Base-by-base conservation (phyloP, 2,888 invertebrate species). In the Chymomyza procnemis region DNA sequence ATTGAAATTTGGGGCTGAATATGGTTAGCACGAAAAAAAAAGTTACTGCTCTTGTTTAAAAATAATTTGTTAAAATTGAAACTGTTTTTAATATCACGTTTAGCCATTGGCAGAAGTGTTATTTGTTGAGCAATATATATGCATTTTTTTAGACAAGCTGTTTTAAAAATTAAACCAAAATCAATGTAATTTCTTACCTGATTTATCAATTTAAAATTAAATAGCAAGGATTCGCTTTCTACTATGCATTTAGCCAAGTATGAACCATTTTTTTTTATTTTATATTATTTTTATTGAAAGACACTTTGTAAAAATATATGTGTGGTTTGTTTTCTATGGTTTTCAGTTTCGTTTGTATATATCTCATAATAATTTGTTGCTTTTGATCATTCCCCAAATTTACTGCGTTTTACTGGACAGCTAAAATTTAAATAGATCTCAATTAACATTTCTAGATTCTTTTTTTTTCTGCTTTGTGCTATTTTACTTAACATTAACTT, bases 241-340 rank as follows among this genome's bases (percentile, higher is more conserved):
- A 26, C 34, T 41, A 12, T 12, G 34, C 12, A 12, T 41, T 41
- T 41, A 41, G 34, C 34, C 34, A 14, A 56, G 16, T 56, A 14
- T 30, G 14, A 26, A 9, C 16, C 21, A 56, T 19, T 21, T 55
- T 55, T 63, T 56, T 22, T 22, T 60, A 21, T 59, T 75, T 81
- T 81, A 80, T 80, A 83, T 85, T 76, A 83, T 80, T 69, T 30
- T 76, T 81, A 85, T 81, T 85, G 84, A 85, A 83, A 80, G 78
- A 78, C 83, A 74, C 73, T 73, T 78, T 78, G 84, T 83, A 83
- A 79, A 82, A 82, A 82, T 85, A 81, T 85, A 80, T 85, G 79
- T 83, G 70, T 60, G 34, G 60, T 16, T 22, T 54, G 14, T 21
- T n/a, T 52, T 57, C 21, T 22, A 54, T 46, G 26, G 14, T n/a